Evolutionary conservation across 2,113 vertebrate genomes (phyloP).

Genomic region (Calypte anna): DNA sequence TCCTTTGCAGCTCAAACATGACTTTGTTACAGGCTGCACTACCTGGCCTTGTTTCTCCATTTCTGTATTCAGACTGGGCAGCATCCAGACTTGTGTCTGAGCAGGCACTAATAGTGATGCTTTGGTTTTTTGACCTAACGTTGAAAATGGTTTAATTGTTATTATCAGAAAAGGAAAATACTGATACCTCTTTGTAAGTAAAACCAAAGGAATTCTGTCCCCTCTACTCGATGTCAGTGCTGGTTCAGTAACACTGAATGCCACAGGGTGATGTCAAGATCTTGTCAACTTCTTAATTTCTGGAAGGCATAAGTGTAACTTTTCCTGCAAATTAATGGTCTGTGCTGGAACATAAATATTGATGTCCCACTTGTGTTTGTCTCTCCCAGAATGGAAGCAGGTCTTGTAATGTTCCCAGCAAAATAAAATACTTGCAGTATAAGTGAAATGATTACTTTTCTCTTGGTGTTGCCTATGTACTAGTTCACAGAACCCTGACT

Average conservation of each 20-base stretch:
- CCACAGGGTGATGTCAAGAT: neutral
- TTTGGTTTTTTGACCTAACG: neutral
- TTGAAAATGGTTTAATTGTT: neutral
- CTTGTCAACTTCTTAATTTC: neutral
- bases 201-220: accelerated
- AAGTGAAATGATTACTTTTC: neutral
- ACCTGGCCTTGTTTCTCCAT: neutral
- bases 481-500: neutral
- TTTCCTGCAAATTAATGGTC: neutral
- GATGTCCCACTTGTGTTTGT: neutral
- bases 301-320: neutral
- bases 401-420: neutral
- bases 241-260: neutral
- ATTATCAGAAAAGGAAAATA: neutral
- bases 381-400: neutral
- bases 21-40: neutral
- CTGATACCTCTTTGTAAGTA: neutral
- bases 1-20: neutral
- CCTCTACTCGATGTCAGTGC: neutral
- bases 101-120: neutral
- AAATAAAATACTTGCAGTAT: neutral
- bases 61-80: neutral
- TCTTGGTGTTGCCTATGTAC: neutral
- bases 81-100: neutral
- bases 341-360: neutral